Percentiles rank a stretch among this genome's conserved stretches.
phyloP scores from a whole-genome alignment of 2,113 vertebrate genomes.

The Panurus biarmicus region DNA sequence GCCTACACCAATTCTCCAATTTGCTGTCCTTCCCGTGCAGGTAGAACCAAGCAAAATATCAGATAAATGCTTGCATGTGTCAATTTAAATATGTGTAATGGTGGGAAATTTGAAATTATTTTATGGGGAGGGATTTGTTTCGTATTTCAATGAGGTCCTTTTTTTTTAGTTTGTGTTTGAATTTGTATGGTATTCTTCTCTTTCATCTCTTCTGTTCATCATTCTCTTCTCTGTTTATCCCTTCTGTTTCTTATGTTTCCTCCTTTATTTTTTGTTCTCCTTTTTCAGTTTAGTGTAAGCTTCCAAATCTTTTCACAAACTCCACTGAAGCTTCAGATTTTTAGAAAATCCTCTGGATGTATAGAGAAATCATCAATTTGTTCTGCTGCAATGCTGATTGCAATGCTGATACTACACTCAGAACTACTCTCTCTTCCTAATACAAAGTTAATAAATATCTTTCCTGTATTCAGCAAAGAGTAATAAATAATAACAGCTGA shows the following conservation, averaged over 20 bases:
- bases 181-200: background rate
- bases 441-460: background rate
- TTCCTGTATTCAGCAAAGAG: background rate
- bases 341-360: background rate
- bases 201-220: background rate
- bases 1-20: conserved; percentile 96
- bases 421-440: background rate
- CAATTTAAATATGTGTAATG: background rate
- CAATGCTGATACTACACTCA: background rate
- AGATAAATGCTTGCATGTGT: background rate
- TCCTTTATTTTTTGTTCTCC: background rate
- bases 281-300: background rate
- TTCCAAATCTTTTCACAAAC: background rate
- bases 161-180: background rate
- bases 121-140: background rate
- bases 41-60: conserved; percentile 58
- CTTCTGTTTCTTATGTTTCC: background rate
- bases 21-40: conserved; percentile 95
- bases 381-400: background rate
- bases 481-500: background rate
- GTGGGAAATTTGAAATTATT: background rate
- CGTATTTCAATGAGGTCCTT: background rate
- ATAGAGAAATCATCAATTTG: background rate
- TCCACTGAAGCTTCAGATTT: background rate
- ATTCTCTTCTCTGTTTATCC: background rate